Evolutionary conservation across 1,140 invertebrate genomes (phyloP), one percentile per base, ranked within the genome.

Genomic region (Apis cerana): DNA sequence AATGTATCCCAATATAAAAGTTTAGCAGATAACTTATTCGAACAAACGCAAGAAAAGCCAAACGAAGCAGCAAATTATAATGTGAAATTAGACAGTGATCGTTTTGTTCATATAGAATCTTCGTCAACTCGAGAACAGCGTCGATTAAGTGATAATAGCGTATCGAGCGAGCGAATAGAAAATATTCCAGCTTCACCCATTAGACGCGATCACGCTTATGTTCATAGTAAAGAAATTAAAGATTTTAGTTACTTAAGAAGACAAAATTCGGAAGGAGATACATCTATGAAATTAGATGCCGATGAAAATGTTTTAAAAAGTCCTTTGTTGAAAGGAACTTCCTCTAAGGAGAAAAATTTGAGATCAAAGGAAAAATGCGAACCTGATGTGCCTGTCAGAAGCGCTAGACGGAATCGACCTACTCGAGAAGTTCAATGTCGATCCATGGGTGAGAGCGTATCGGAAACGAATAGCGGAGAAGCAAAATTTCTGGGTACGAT

Each of bases 251-350:
- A 88, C 27, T 86, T 94, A 33, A 87, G 91, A 54, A 88, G 93
- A 61, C 93, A 94, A 67, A 94, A 94, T 75, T 94, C 94, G 0
- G 94, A 94, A 61, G 94, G 94, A 19, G 94, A 94, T 61, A 90
- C 90, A 3, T 69, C 87, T 27, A 67, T 80, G 5, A 89, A 90
- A 54, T 54, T 79, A 17, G 75, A 91, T 12, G 50, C 71, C 13
- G 86, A 89, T 13, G 89, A 85, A 1, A 83, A 84, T 19, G 33
- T 69, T n/a, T 68, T 85, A 13, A 88, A 87, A 48, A 72, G 72
- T 52, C 23, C 76, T 15, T 33, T 87, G 52, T n/a, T 59, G 5
- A 89, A 75, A 43, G 83, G 76, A 68, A 75, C 62, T 3, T 64
- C 76, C 0, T 64, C 86, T 11, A 89, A 86, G 23, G 91, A 92